These are phyloP conservation scores for Ptychodera flava DNA, from an alignment of 35 echinoderm and acorn worm species.

Conservation along the genomic window DNA sequence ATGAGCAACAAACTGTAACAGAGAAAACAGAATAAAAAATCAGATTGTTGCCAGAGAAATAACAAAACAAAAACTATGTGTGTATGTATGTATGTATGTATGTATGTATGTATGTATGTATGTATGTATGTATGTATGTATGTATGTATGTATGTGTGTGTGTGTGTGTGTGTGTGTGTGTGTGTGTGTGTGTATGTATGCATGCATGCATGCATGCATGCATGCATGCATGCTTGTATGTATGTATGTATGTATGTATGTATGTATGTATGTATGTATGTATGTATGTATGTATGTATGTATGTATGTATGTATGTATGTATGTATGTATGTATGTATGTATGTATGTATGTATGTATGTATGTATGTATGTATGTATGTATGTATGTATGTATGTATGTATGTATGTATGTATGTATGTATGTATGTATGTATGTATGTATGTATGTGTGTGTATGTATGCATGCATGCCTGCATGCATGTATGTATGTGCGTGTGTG, in stretches of 20 bases:
- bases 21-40: too few species aligned
- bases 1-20: too few species aligned
- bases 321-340: not conserved
- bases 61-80: not conserved
- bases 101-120: slow-evolving; percentile 2
- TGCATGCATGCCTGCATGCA: not conserved
- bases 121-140: not conserved
- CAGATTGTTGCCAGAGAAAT: too few species aligned
- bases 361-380: slow-evolving; percentile 2
- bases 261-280: not conserved
- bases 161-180: not conserved
- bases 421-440: not conserved
- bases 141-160: not conserved
- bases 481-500: not conserved
- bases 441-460: not conserved
- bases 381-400: not conserved
- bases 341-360: not conserved
- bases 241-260: not conserved
- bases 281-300: not conserved
- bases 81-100: slow-evolving; percentile 2
- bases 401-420: not conserved
- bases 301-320: not conserved
- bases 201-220: not conserved
- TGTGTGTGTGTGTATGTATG: not conserved
- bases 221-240: not conserved